phyloP scores from a whole-genome alignment of 1,140 invertebrate species.

The Ectropis grisescens region DNA sequence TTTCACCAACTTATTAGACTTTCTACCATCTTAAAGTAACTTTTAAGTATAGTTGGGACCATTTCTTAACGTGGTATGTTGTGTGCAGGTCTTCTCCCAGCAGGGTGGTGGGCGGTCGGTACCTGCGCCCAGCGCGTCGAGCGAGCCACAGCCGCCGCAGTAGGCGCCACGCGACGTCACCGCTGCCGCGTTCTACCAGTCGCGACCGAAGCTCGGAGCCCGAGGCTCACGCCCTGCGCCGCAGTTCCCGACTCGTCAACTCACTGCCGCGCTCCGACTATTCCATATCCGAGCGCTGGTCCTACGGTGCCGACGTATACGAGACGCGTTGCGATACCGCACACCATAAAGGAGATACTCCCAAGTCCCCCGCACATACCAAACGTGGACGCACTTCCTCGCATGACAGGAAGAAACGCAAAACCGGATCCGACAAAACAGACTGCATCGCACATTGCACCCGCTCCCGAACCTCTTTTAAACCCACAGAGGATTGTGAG shows the following conservation, averaged over 20 bases:
- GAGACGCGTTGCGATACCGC: conserved; percentile 56
- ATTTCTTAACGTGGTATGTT: no score
- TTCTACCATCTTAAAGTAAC: no score
- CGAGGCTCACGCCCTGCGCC: conserved; percentile 32
- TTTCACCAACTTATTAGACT: no score
- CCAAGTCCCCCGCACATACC: conserved; percentile 25
- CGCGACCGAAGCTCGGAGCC: conserved; percentile 32
- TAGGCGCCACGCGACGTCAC: conserved; percentile 46
- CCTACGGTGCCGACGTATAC: conserved; percentile 61
- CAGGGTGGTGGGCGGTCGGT: conserved; percentile 68
- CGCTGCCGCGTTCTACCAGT: conserved; percentile 37
- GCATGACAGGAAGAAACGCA: conserved; percentile 56
- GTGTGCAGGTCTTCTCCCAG: conserved; percentile 70
- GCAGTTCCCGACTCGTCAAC: conserved; percentile 50
- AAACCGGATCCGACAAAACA: conserved; percentile 29
- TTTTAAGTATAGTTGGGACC: no score
- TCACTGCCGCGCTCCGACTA: conserved; percentile 54
- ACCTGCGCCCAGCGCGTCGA: conserved; percentile 55
- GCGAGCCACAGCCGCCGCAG: conserved; percentile 56
- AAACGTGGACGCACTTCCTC: conserved; percentile 48
- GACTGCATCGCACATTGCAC: conserved; percentile 60
- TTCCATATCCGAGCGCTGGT: conserved; percentile 58
- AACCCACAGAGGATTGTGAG: conserved; percentile 54
- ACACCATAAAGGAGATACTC: conserved; percentile 37
- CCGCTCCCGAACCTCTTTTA: conserved; percentile 63